Evolutionary conservation across 2,797 vertebrate species (phyloP).

Genomic region (Caiman crocodilus): DNA sequence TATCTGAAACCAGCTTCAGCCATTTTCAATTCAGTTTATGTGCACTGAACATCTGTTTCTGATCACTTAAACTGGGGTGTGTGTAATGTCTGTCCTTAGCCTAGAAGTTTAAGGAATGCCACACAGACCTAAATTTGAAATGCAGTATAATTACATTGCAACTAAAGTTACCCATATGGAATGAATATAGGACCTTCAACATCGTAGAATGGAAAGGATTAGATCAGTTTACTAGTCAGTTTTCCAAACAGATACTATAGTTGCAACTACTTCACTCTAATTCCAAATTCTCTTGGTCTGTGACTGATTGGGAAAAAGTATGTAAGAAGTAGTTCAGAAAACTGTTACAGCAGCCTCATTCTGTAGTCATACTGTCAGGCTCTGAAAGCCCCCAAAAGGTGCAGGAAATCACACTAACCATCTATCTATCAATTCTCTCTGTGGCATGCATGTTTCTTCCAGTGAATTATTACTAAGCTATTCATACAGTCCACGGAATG

Average conservation of each 20-base stretch:
- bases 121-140: no score
- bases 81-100: no score
- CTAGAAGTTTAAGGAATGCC: no score
- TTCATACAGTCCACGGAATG: not conserved
- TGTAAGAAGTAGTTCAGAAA: conserved; percentile 49
- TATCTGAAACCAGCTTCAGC: no score
- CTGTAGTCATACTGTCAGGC: conserved; percentile 16
- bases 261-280: not conserved
- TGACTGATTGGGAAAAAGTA: conserved; percentile 34
- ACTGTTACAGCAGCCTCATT: not conserved
- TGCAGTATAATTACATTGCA: no score
- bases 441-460: not conserved
- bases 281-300: conserved; percentile 5
- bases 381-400: conserved; percentile 46
- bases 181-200: not conserved
- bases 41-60: no score
- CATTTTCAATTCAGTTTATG: no score
- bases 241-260: not conserved
- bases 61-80: no score
- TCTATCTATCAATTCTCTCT: conserved; percentile 40
- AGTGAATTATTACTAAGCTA: conserved; percentile 13
- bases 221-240: not conserved
- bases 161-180: no score
- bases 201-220: not conserved
- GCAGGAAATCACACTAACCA: conserved; percentile 37